Evolutionary conservation across 2,888 invertebrate genomes (phyloP), one percentile per base, ranked within the genome.

Genomic region (Bruchidius siliquastri): DNA sequence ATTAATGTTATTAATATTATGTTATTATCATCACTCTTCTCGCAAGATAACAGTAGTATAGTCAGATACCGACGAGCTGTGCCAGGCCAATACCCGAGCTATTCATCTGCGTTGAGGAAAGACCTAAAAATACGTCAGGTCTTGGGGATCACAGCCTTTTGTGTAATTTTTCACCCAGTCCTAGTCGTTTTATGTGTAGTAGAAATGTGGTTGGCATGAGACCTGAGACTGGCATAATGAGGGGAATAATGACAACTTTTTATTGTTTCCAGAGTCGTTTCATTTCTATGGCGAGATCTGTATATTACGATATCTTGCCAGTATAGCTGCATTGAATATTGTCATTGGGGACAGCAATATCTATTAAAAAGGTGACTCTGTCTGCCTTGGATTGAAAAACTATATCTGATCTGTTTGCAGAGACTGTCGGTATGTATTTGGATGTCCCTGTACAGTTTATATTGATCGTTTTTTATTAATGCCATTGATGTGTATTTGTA

Each of bases 361-460:
- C 67, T 20, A 67, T 67, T 4, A 67, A n/a, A 22, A 68, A 72
- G n/a, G 68, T 68, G 6, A 22, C n/a, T 18, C 22, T 20, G 22
- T 72, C 68, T 21, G 20, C 68, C 21, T 72, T 72, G 0, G 22
- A 10, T 22, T 20, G 22, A 4, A 22, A 68, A n/a, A n/a, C 20
- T 2, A 72, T 72, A 26, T 72, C 68, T 67, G 72, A 68, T 22
- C 72, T 67, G 67, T 72, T 72, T 8, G 26, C 13, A 0, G 2
- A 0, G 6, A 68, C 20, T 72, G 32, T 68, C 72, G 2, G 72
- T 72, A 8, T 22, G 72, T 21, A 72, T 18, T 20, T 2, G n/a
- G 0, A 21, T 67, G 30, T 72, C 68, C 72, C 72, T 68, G 67
- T 72, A 68, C 6, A 72, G 2, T 72, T 72, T 72, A 26, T 30